These are phyloP conservation scores for Apotomis turbidana DNA, from an alignment of 2,888 invertebrate genomes.

Conservation along the genomic window DNA sequence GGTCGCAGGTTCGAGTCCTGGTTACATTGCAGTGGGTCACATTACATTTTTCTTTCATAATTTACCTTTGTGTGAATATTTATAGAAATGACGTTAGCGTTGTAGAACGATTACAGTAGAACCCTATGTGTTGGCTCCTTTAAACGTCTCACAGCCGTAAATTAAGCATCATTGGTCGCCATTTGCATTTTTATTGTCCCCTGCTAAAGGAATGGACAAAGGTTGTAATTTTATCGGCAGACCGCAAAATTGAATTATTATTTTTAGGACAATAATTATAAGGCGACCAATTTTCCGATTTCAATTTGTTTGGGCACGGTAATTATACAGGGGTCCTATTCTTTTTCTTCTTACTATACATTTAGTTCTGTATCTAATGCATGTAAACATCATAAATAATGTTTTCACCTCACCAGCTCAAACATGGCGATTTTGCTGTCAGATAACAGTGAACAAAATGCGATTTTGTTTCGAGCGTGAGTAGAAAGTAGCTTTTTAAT, in stretches of 20 bases:
- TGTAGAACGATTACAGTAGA: neutral
- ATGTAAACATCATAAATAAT: too few relatives aligned
- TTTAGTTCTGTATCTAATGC: too few relatives aligned
- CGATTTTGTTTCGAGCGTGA: too few relatives aligned
- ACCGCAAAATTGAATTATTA: constrained; percentile 80
- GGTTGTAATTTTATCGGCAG: constrained; percentile 73
- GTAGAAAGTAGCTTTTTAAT: too few relatives aligned
- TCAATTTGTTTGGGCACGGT: constrained; percentile 58
- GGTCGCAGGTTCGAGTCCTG: too few relatives aligned
- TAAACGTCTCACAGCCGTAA: constrained; percentile 61
- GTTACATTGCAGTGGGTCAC: too few relatives aligned
- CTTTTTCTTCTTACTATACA: neutral
- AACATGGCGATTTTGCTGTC: too few relatives aligned
- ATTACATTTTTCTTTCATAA: too few relatives aligned
- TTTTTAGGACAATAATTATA: constrained; percentile 70
- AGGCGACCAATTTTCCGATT: constrained; percentile 59
- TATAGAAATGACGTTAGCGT: too few relatives aligned
- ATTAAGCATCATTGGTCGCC: constrained; percentile 71
- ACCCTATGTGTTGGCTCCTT: constrained; percentile 22
- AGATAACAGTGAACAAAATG: too few relatives aligned
- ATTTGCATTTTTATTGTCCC: constrained; percentile 83
- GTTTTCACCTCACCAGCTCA: too few relatives aligned
- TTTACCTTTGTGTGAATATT: too few relatives aligned
- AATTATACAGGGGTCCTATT: constrained; percentile 45
- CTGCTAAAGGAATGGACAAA: constrained; percentile 69